Evolutionary conservation across 2,888 invertebrate genomes (phyloP).

Genomic region (Drosophila nr. medialis): DNA sequence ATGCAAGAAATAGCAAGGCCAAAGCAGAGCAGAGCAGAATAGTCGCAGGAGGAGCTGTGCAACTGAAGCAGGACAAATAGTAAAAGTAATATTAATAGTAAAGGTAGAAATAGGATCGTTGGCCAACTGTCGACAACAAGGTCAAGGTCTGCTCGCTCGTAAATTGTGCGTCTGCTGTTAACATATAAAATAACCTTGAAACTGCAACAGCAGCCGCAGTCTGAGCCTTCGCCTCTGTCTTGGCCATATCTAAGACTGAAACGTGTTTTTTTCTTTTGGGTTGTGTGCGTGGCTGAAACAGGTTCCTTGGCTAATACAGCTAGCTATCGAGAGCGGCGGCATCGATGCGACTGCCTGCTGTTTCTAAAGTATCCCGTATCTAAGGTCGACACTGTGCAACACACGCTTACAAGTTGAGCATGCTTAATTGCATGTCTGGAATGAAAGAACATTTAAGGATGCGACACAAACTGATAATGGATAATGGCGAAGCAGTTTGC

Average conservation of each 20-base stretch:
- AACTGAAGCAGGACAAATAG: not conserved
- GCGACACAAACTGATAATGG: not conserved
- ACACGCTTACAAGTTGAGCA: conserved; percentile 3
- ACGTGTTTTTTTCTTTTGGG: not conserved
- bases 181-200: conserved; percentile 42
- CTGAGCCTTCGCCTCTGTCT: conserved; percentile 1
- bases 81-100: not conserved
- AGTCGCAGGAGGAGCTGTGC: conserved; percentile 2
- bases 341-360: conserved; percentile 7
- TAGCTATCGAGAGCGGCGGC: not conserved
- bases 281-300: conserved; percentile 9
- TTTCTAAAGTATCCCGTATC: conserved; percentile 24
- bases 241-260: conserved; percentile 28
- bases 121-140: conserved; percentile 30
- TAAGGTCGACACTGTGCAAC: conserved; percentile 26
- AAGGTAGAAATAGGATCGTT: not conserved
- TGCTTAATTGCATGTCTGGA: not conserved
- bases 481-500: not conserved
- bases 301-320: conserved; percentile 27
- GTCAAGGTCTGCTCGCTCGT: conserved; percentile 46
- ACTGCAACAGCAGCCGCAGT: not conserved
- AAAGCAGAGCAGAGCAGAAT: conserved; percentile 6
- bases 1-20: conserved; percentile 67
- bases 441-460: conserved; percentile 1
- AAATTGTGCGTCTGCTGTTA: conserved; percentile 2